phyloP scores from a whole-genome alignment of 2,888 invertebrate species.

The Nomada flava region DNA sequence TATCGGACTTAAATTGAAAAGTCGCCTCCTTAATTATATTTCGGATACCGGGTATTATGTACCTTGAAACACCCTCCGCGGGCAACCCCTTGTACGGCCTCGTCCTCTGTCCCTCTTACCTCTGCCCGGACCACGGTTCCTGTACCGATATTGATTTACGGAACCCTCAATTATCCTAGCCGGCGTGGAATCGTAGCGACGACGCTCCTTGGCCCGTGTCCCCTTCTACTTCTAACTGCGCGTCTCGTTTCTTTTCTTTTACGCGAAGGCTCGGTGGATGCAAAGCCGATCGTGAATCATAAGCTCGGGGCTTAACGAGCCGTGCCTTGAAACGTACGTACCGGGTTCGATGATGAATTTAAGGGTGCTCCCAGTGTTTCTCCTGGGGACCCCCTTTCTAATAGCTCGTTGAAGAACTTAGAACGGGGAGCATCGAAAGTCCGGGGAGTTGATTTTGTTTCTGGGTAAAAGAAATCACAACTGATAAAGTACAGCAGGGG shows the following conservation, averaged over 20 bases:
- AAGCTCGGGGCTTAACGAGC: slow-evolving; percentile 75
- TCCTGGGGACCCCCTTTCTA: neutral
- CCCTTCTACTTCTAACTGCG: slow-evolving; percentile 30
- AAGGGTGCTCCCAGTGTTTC: slow-evolving; percentile 43
- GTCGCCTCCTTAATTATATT: slow-evolving; percentile 80
- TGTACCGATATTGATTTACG: slow-evolving; percentile 76
- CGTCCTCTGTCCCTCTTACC: slow-evolving; percentile 10
- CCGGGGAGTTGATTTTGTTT: neutral
- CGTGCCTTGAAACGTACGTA: slow-evolving; percentile 64
- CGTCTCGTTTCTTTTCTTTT: slow-evolving; percentile 43
- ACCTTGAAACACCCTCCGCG: slow-evolving; percentile 49
- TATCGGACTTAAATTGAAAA: slow-evolving; percentile 82
- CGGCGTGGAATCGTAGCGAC: slow-evolving; percentile 56
- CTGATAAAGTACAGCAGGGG: neutral
- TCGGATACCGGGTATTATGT: slow-evolving; percentile 74
- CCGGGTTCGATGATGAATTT: slow-evolving; percentile 70
- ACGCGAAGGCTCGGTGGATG: slow-evolving; percentile 52
- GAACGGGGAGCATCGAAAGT: neutral
- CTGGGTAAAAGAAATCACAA: too few relatives aligned
- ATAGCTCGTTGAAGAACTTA: slow-evolving; percentile 31
- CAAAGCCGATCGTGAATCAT: slow-evolving; percentile 78
- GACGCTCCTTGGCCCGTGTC: slow-evolving; percentile 30
- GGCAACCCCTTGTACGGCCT: slow-evolving; percentile 52
- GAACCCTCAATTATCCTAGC: slow-evolving; percentile 76
- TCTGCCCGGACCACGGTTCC: slow-evolving; percentile 9